These are phyloP conservation scores for Cataglyphis altisquamis DNA, from an alignment of 2,888 invertebrate genomes.

Conservation along the genomic window DNA sequence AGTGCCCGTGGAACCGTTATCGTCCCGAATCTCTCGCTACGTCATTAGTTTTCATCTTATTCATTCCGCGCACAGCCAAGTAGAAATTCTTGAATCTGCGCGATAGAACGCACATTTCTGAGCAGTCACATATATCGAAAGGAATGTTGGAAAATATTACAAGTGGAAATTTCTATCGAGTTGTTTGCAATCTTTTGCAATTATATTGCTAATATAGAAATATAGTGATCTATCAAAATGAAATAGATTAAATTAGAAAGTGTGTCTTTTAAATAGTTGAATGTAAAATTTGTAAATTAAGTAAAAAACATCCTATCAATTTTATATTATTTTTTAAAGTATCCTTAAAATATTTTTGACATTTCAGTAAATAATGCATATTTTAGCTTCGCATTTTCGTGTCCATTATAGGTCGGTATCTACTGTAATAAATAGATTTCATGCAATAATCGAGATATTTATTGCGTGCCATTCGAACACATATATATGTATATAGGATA, in stretches of 20 bases:
- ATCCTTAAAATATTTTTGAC: not conserved
- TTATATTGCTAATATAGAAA: not conserved
- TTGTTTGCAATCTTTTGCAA: not conserved
- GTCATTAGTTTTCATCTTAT: slow-evolving; percentile 75
- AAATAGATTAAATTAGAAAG: not conserved
- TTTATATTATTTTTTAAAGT: not conserved
- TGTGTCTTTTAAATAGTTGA: no score
- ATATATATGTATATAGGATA: not conserved
- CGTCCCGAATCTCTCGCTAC: slow-evolving; percentile 73
- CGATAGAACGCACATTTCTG: not conserved
- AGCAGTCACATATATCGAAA: not conserved
- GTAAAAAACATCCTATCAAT: not conserved
- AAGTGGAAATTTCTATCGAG: not conserved
- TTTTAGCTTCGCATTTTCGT: slow-evolving; percentile 5
- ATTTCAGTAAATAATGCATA: not conserved
- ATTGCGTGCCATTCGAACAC: slow-evolving; percentile 8
- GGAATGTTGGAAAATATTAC: not conserved
- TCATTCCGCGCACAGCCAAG: slow-evolving; percentile 61
- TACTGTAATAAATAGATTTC: slow-evolving; percentile 20
- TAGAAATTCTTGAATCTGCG: slow-evolving; percentile 34
- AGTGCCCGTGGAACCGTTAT: slow-evolving; percentile 52
- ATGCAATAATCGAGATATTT: slow-evolving; percentile 41
- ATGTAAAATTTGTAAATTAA: not conserved
- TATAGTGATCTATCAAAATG: not conserved
- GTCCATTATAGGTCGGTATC: slow-evolving; percentile 19